A percentile compares a stretch with the other conserved stretches of the same genome.
phyloP scores from a whole-genome alignment of 2,888 invertebrate genomes.

The Calameuta filiformis region DNA sequence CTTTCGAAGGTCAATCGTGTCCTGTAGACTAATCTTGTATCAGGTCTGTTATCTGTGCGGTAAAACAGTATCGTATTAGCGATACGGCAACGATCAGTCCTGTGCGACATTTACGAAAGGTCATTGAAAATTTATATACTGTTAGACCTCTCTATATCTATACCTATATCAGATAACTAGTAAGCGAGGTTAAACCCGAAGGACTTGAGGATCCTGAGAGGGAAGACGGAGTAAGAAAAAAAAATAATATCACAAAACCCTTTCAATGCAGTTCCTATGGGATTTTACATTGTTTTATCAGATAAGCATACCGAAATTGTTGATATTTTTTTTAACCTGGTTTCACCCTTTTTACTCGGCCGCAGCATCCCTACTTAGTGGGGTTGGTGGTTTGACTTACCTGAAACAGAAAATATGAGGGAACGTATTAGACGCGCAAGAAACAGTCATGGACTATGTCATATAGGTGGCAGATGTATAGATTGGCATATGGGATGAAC shows the following conservation, averaged over 20 bases:
- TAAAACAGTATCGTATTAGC: not conserved
- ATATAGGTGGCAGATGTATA: not conserved
- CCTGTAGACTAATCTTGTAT: not conserved
- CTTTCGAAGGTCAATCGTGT: constrained; percentile 7
- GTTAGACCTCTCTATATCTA: not conserved
- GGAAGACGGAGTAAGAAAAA: not conserved
- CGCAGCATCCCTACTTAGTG: not conserved
- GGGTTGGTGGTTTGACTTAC: constrained; percentile 9
- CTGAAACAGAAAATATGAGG: constrained; percentile 21
- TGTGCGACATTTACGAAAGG: not conserved
- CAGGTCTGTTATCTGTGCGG: not conserved
- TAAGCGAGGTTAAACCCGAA: not conserved
- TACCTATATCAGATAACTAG: not conserved
- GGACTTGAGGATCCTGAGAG: not conserved
- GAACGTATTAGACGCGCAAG: not conserved
- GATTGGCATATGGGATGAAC: not conserved
- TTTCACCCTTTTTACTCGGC: not conserved
- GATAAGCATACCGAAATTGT: not conserved
- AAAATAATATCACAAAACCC: not conserved
- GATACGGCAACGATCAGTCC: not conserved
- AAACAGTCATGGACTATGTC: not conserved
- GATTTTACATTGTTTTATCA: not conserved
- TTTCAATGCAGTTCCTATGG: not conserved
- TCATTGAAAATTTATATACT: not conserved
- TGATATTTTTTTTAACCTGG: not conserved